phyloP scores from a whole-genome alignment of 2,888 invertebrate species.

The Drosophila merina region DNA sequence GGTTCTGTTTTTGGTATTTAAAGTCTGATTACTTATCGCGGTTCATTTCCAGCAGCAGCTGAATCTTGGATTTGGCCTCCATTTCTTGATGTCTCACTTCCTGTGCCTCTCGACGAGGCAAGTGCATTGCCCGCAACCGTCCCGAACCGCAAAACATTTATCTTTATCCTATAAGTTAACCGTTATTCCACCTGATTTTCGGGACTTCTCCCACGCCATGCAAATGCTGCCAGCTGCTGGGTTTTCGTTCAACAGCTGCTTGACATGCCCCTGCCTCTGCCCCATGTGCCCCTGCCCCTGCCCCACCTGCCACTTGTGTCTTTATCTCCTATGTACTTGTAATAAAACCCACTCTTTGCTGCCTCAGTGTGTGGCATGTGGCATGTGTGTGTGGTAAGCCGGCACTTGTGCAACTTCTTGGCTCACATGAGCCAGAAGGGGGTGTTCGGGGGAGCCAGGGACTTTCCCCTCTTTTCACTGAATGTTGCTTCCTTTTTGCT shows the following conservation, averaged over 20 bases:
- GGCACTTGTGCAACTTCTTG: slow-evolving; percentile 71
- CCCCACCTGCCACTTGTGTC: background rate
- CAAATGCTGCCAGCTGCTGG: slow-evolving; percentile 1
- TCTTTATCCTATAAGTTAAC: slow-evolving; percentile 9
- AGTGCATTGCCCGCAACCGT: background rate
- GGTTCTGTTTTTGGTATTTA: no score
- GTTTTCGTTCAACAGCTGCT: slow-evolving; percentile 8
- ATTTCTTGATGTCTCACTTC: slow-evolving; percentile 13
- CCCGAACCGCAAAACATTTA: background rate
- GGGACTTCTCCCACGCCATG: slow-evolving; percentile 10
- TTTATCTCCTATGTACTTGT: background rate
- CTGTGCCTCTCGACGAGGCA: slow-evolving; percentile 4
- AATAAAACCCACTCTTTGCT: slow-evolving; percentile 4
- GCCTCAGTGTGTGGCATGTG: slow-evolving; percentile 3
- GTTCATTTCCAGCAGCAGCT: slow-evolving; percentile 7
- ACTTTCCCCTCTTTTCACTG: slow-evolving; percentile 12
- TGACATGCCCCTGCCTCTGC: background rate
- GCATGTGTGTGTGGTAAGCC: slow-evolving; percentile 40
- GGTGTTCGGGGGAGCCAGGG: background rate
- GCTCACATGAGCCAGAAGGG: slow-evolving; percentile 25
- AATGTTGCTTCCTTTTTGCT: slow-evolving; percentile 4
- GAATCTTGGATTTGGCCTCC: slow-evolving; percentile 13
- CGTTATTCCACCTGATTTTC: slow-evolving; percentile 39
- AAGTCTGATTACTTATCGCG: background rate
- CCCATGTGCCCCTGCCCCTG: no score